Evolutionary conservation across 2,888 invertebrate species (phyloP).

Genomic region (Rhamphomyia laevipes): DNA sequence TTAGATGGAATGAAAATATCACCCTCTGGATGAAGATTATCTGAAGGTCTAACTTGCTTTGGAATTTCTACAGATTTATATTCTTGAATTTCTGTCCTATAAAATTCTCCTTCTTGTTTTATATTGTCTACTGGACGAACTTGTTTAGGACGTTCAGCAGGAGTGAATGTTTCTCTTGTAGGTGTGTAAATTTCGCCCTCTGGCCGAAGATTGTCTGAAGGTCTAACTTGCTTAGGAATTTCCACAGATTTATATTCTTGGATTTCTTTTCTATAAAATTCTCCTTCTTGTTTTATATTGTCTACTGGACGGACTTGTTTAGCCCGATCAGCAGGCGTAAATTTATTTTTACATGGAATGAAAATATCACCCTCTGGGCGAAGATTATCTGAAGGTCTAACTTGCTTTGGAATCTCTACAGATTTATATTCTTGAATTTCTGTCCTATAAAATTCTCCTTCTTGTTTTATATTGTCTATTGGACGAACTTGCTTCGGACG

Average conservation of each 20-base stretch:
- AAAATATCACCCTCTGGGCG: constrained; percentile 48
- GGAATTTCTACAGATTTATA: constrained; percentile 29
- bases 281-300: constrained; percentile 42
- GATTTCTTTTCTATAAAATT: constrained; percentile 33
- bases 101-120: constrained; percentile 39
- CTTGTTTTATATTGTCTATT: constrained; percentile 42
- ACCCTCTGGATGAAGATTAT: constrained; percentile 43
- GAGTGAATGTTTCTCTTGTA: constrained; percentile 31
- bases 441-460: constrained; percentile 42
- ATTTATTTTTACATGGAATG: constrained; percentile 36
- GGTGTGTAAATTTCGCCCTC: constrained; percentile 39
- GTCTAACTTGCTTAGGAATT: constrained; percentile 36
- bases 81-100: constrained; percentile 30
- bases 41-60: constrained; percentile 42
- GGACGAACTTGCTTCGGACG: constrained; percentile 36
- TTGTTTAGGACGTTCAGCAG: constrained; percentile 37
- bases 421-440: constrained; percentile 39
- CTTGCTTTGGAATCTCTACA: constrained; percentile 38
- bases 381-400: constrained; percentile 43
- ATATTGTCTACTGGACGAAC: constrained; percentile 41
- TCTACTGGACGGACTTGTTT: constrained; percentile 39
- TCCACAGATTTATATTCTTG: constrained; percentile 29
- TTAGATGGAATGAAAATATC: constrained; percentile 42
- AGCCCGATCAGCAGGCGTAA: constrained; percentile 38
- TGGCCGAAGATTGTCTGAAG: constrained; percentile 39